Conservation (phyloP, 23 tunicate species). For the Trididemnum nubilum region DNA sequence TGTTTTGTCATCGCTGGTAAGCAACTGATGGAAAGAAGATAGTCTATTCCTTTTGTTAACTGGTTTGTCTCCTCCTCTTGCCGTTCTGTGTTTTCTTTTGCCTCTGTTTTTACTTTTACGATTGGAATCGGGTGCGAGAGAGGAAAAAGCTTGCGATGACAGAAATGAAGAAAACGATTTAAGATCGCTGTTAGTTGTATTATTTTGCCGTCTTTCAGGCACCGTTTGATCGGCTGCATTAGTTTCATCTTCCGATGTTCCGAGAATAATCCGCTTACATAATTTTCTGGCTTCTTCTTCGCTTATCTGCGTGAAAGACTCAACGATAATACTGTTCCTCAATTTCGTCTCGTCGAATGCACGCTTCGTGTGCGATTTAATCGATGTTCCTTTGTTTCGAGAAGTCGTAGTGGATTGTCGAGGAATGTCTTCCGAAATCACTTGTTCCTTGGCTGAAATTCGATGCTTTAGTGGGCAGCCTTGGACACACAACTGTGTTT, state of each 20-base stretch:
- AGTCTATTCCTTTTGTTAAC: background rate
- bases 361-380: background rate
- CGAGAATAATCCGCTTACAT: conserved; percentile 11
- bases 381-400: no score
- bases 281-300: conserved; percentile 17
- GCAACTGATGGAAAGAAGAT: conserved; percentile 4
- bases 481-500: conserved; percentile 59
- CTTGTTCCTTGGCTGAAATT: conserved; percentile 16
- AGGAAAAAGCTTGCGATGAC: conserved; percentile 13
- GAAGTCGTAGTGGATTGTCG: background rate
- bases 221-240: background rate
- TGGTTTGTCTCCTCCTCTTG: background rate
- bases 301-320: background rate
- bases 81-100: conserved; percentile 11
- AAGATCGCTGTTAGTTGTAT: background rate
- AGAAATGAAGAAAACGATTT: background rate
- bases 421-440: background rate
- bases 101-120: background rate
- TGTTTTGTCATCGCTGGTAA: background rate
- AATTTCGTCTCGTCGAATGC: background rate
- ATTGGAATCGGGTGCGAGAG: background rate
- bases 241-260: background rate
- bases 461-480: conserved; percentile 67
- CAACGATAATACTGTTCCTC: background rate
- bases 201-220: background rate